Base-by-base conservation (phyloP, 2,888 invertebrate species). In the Thumatha senex region DNA sequence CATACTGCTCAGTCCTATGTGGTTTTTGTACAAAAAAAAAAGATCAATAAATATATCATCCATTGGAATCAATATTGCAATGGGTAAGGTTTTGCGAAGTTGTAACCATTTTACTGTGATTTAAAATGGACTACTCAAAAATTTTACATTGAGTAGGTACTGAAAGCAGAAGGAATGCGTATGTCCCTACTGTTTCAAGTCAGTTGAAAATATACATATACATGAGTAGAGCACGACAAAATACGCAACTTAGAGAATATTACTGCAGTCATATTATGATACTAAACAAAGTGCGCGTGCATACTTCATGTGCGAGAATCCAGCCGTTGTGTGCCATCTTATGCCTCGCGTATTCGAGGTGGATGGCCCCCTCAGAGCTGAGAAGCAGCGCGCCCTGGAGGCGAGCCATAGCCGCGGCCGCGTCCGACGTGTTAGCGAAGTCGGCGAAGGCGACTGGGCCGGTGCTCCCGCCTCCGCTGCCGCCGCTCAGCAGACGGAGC, bases 291-390 rank as follows among this genome's bases (percentile, higher is more conserved):
- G 85, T 85, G 86, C 87, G 75, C 86, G 88, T 88, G 86, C 90
- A 87, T 90, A 91, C 89, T 89, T 89, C 90, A 82, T 89, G 91
- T 85, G 89, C 87, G 86, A 87, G 87, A 85, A 91, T 92, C 92
- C 92, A 92, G 86, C 92, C 92, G 88, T 92, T 92, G 92, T 92
- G 92, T 84, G 98, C 97, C 98, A 99, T 98, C 95, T 98, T 98
- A 93, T 97, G 98, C 94, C 98, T 97, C 91, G 99, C 99, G 94
- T 96, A 99, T 94, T 99, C 99, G 92, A 99, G 98, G 89, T 98
- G 96, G 89, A 99, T 98, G 84, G 98, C 98, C 76, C 98, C 98
- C 88, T 98, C 96, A 71, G 98, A 98, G 89, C 98, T 98, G 89
- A 98, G 95, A 81, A 98, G 95, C 92, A 97, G 96, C 89, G 97